phyloP scores from a whole-genome alignment of 2,113 vertebrate species.

The Pongo abelii region DNA sequence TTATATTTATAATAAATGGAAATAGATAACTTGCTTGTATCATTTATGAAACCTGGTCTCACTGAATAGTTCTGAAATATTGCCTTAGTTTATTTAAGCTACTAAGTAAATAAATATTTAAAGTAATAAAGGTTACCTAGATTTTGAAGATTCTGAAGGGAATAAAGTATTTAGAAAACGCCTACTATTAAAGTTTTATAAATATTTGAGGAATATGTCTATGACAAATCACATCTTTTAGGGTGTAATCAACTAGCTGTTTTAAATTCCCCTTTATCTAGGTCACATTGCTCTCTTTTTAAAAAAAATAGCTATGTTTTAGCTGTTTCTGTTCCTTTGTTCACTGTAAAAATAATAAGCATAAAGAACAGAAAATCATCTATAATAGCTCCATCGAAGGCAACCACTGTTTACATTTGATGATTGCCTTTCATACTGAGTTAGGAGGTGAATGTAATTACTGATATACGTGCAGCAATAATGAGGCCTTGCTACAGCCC shows the following conservation, averaged over 20 bases:
- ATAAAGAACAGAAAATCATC: not conserved
- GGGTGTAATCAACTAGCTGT: not conserved
- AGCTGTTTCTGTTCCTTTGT: not conserved
- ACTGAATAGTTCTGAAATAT: not conserved
- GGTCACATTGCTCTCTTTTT: constrained; percentile 47
- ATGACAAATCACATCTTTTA: constrained; percentile 61
- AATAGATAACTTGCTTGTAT: not conserved
- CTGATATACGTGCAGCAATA: rapidly evolving
- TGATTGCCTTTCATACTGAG: not conserved
- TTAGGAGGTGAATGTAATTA: not conserved
- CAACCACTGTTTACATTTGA: not conserved
- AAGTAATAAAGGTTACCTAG: constrained; percentile 24
- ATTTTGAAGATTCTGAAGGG: not conserved
- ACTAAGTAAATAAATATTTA: constrained; percentile 33
- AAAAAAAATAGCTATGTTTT: constrained; percentile 52
- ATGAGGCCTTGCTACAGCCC: too few relatives aligned
- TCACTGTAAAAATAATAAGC: constrained; percentile 8
- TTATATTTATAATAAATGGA: not conserved
- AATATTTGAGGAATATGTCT: constrained; percentile 37
- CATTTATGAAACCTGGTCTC: constrained; percentile 21
- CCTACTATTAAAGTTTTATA: constrained; percentile 50
- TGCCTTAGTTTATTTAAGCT: constrained; percentile 41
- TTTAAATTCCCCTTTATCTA: constrained; percentile 66
- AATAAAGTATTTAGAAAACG: constrained; percentile 55
- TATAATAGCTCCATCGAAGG: not conserved